Evolutionary conservation across 2,797 vertebrate species (phyloP), one percentile per base, ranked within the genome.

Genomic region (Pseudotriccus pelzelni): DNA sequence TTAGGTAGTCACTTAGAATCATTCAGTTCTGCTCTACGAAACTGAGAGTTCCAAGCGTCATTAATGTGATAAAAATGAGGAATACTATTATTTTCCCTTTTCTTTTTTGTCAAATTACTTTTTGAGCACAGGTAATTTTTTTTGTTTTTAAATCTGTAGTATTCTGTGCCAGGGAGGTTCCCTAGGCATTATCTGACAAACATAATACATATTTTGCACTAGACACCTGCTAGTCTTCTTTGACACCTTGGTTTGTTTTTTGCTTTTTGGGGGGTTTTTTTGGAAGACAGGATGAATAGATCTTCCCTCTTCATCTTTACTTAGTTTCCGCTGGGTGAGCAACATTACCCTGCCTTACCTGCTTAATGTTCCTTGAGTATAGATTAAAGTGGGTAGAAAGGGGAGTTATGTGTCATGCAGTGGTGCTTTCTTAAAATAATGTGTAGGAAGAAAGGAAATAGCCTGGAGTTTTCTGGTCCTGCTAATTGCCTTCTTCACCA

Each of bases 381-480:
- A 90, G 64, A 85, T 87, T 94, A 84, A 91, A 93, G 80, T 46
- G 70, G 52, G 79, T 93, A 93, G 60, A 53, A 90, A 86, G 19
- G 80, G 69, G 49, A 96, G 82, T 80, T 91, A 83, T 60, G n/a
- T 70, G 58, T 93, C 76, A 91, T 64, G 76, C 85, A 81, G 24
- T 68, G 53, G 30, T 56, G 68, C 85, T 93, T 95, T 95, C 80
- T 88, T 80, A 85, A 95, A 95, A 66, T 93, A 94, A 88, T 44
- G 32, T 73, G 62, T 83, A n/a, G 41, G 52, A 80, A 94, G 63
- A 89, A 79, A 70, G 34, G 66, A 93, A 89, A 93, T 90, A 90
- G 58, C 77, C 83, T 88, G 58, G 58, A 86, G 69, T 93, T 94
- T 84, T 94, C 46, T 0, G 2, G 36, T 91, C 53, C 69, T 79